A percentile compares a stretch with the other conserved stretches of the same genome.
Evolutionary conservation across 92 coral and sea anemone species (phyloP).

Genomic region (Plumapathes pennacea): DNA sequence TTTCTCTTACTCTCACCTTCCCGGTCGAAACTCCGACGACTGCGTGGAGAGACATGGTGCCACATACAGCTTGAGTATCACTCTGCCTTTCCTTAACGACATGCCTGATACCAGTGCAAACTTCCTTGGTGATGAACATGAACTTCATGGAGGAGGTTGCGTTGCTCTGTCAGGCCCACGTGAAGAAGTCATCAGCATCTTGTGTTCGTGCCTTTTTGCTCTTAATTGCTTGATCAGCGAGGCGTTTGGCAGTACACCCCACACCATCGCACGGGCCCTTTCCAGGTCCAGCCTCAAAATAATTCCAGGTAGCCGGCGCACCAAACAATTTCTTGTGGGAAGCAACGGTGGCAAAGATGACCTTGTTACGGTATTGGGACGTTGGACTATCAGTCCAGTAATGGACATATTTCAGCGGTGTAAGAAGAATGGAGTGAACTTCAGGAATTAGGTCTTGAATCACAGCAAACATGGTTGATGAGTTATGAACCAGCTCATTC

Average conservation of each 20-base stretch:
- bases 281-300: constrained; percentile 41
- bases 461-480: constrained; percentile 3
- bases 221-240: constrained; percentile 34
- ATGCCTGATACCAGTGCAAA: neutral
- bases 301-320: constrained; percentile 28
- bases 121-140: constrained; percentile 22
- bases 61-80: neutral
- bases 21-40: constrained; percentile 6
- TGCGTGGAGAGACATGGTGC: constrained; percentile 6
- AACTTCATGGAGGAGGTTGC: constrained; percentile 9
- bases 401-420: neutral
- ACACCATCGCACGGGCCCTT: constrained; percentile 43
- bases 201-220: constrained; percentile 2
- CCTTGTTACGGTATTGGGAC: constrained; percentile 32
- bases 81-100: constrained; percentile 1
- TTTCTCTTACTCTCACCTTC: constrained; percentile 2
- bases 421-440: neutral
- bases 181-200: constrained; percentile 37
- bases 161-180: constrained; percentile 4
- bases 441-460: neutral
- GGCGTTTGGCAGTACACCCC: constrained; percentile 19
- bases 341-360: constrained; percentile 10
- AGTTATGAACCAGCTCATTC: constrained; percentile 11
- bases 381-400: constrained; percentile 35
- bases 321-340: constrained; percentile 26